Evolutionary conservation across 2,797 vertebrate species (phyloP).

Genomic region (Bucorvus abyssinicus): DNA sequence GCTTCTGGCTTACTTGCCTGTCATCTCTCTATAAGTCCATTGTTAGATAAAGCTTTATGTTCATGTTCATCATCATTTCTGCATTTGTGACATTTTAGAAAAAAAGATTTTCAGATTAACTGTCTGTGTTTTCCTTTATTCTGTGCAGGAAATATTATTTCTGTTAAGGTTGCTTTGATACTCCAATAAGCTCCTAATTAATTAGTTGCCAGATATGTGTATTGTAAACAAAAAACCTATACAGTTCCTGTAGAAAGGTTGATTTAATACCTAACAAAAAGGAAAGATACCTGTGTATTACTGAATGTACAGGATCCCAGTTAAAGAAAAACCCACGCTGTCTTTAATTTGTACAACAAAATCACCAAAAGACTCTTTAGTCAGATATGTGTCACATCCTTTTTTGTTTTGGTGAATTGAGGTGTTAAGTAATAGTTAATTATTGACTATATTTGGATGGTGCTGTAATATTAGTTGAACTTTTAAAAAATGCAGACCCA

Average conservation of each 20-base stretch:
- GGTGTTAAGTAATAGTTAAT: not conserved
- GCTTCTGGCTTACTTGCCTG: not conserved
- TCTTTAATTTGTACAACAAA: not conserved
- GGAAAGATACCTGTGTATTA: not conserved
- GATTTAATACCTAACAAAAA: not conserved
- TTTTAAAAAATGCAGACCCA: not conserved
- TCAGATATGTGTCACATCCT: not conserved
- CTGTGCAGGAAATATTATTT: not conserved
- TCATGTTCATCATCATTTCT: not conserved
- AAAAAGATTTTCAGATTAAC: conserved; percentile 32
- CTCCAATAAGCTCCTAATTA: conserved; percentile 7
- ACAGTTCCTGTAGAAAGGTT: not conserved
- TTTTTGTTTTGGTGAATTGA: not conserved
- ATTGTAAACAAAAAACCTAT: conserved; percentile 17
- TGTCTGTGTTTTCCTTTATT: conserved; percentile 47
- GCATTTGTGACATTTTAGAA: not conserved
- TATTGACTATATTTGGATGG: not conserved
- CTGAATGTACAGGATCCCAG: not conserved
- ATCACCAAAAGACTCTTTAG: not conserved
- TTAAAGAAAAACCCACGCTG: not conserved
- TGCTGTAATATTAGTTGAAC: not conserved
- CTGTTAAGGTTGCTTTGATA: conserved; percentile 11
- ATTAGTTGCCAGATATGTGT: conserved; percentile 11
- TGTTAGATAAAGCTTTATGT: not conserved
- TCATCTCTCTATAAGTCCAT: not conserved